Percentiles rank a stretch among this genome's conserved stretches.
Evolutionary conservation across 2,888 invertebrate genomes (phyloP).

Genomic region (Aphidius colemani): DNA sequence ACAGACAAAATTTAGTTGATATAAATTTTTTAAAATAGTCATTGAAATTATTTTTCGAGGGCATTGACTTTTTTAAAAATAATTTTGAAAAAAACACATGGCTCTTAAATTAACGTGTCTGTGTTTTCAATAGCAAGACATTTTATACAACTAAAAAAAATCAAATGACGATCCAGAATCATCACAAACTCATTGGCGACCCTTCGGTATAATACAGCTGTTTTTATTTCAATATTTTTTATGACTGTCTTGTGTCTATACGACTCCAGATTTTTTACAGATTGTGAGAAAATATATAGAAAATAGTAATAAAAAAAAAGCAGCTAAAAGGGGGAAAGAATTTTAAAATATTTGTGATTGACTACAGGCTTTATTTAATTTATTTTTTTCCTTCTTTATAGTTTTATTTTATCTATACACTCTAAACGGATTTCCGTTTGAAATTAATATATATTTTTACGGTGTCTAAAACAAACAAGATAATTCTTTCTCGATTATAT

Average conservation of each 20-base stretch:
- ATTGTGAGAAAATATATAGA: constrained; percentile 6
- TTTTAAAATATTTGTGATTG: constrained; percentile 16
- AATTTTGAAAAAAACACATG: constrained; percentile 3
- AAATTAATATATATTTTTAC: no score
- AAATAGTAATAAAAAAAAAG: not conserved
- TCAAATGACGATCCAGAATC: not conserved
- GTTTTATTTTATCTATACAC: not conserved
- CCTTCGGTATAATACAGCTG: constrained; percentile 6
- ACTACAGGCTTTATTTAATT: constrained; percentile 9
- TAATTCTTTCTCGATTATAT: constrained; percentile 12
- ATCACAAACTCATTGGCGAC: constrained; percentile 11
- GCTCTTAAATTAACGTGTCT: not conserved
- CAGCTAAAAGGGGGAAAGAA: not conserved
- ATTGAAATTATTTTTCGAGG: no score
- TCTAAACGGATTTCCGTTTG: constrained; percentile 9
- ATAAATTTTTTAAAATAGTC: no score
- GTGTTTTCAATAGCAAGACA: not conserved
- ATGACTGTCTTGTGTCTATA: constrained; percentile 15
- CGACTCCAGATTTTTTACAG: not conserved
- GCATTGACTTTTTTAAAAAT: not conserved
- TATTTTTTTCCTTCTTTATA: not conserved
- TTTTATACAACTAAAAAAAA: constrained; percentile 1
- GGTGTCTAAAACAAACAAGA: not conserved
- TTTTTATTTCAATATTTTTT: constrained; percentile 13
- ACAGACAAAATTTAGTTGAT: no score